Conservation (phyloP, 2,888 invertebrate genomes). For the Toxonevra muliebris region DNA sequence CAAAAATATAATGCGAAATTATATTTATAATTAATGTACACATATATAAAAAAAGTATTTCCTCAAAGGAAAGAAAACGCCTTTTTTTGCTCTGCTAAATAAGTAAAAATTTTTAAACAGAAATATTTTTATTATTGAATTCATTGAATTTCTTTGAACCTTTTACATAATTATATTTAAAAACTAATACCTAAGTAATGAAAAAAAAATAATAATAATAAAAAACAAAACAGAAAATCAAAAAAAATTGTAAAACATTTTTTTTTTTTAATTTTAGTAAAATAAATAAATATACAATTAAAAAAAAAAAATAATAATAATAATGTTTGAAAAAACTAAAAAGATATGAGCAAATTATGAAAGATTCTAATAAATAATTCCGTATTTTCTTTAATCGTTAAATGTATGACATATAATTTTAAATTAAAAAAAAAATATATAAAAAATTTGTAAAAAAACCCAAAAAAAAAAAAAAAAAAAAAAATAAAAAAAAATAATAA, state of each 20-base stretch:
- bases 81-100: slow-evolving; percentile 32
- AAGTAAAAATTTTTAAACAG: neutral
- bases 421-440: neutral
- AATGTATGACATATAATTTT: too few species aligned
- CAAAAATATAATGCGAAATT: slow-evolving; percentile 3
- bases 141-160: neutral
- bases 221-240: slow-evolving; percentile 1
- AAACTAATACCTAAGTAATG: neutral
- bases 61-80: slow-evolving; percentile 44
- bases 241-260: neutral
- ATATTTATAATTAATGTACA: slow-evolving; percentile 9
- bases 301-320: neutral
- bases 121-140: neutral
- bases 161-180: slow-evolving; percentile 4
- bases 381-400: too few species aligned
- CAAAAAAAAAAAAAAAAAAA: neutral
- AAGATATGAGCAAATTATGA: neutral
- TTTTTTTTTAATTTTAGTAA: neutral
- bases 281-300: neutral
- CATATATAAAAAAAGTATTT: slow-evolving; percentile 42
- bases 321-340: neutral
- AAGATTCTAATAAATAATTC: neutral
- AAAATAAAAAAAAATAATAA: slow-evolving; percentile 7
- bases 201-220: neutral
- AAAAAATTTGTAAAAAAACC: neutral